These are phyloP conservation scores for Drosophila engyochracea DNA, from an alignment of 2,888 invertebrate genomes.

Conservation along the genomic window DNA sequence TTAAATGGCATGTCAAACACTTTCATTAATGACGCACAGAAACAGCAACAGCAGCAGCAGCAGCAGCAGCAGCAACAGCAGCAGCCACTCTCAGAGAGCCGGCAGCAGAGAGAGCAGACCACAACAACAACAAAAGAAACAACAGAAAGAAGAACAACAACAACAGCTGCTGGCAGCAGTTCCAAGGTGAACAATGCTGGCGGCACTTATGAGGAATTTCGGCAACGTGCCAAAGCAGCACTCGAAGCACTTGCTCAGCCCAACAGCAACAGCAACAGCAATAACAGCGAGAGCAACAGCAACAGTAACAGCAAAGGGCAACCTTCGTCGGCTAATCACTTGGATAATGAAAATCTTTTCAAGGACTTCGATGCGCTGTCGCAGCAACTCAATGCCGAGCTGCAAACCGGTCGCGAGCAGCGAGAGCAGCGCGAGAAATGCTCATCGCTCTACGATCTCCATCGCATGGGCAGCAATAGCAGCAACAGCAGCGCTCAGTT, in stretches of 20 bases:
- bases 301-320: conserved; percentile 35
- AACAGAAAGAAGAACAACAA: conserved; percentile 22
- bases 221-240: conserved; percentile 85
- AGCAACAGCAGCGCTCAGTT: conserved; percentile 37
- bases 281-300: too few relatives aligned
- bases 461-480: conserved; percentile 55
- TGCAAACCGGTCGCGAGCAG: conserved; percentile 75
- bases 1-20: conserved; percentile 77
- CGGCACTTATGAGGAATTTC: conserved; percentile 83
- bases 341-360: conserved; percentile 84
- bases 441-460: conserved; percentile 80
- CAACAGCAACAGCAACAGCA: conserved; percentile 15
- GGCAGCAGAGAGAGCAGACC: conserved; percentile 12
- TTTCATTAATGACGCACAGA: conserved; percentile 63
- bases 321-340: conserved; percentile 53
- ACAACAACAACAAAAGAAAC: conserved; percentile 26
- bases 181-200: conserved; percentile 55
- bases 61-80: conserved; percentile 38
- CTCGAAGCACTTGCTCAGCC: conserved; percentile 65
- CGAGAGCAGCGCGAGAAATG: conserved; percentile 75
- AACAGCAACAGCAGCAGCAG: conserved; percentile 37
- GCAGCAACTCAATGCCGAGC: conserved; percentile 82
- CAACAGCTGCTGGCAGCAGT: conserved; percentile 28
- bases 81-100: conserved; percentile 31
- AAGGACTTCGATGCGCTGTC: conserved; percentile 85